These are phyloP conservation scores for Eilema caniola DNA, from an alignment of 2,888 invertebrate genomes.

Conservation along the genomic window DNA sequence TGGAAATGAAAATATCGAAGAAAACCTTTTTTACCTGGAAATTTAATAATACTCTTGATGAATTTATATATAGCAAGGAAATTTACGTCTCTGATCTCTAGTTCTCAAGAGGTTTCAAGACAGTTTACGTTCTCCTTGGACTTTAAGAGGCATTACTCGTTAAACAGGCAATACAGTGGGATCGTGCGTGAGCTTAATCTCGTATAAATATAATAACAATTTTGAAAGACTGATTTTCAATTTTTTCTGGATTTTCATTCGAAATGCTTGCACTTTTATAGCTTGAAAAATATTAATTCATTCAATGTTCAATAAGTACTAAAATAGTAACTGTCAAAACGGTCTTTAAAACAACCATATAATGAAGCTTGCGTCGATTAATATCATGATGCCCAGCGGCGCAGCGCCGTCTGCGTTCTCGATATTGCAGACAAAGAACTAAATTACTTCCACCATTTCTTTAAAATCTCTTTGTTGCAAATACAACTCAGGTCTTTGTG, in stretches of 20 bases:
- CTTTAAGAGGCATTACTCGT: no score
- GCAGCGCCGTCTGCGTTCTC: constrained; percentile 61
- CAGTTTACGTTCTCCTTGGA: no score
- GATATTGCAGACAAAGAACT: constrained; percentile 83
- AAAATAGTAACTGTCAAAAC: constrained; percentile 68
- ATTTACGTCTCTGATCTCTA: no score
- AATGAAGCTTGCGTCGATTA: constrained; percentile 85
- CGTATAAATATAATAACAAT: no score
- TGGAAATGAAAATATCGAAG: background rate
- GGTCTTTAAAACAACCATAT: constrained; percentile 73
- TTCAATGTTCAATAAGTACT: constrained; percentile 32
- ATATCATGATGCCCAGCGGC: constrained; percentile 77
- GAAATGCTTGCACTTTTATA: background rate
- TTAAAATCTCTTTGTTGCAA: constrained; percentile 76
- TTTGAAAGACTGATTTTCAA: no score
- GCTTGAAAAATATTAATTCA: background rate
- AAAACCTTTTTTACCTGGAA: background rate
- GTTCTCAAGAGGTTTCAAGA: no score
- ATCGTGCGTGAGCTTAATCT: no score
- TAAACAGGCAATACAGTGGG: no score
- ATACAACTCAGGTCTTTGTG: constrained; percentile 62
- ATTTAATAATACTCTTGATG: background rate
- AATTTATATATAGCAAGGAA: no score
- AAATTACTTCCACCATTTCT: constrained; percentile 82
- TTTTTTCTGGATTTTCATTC: no score